phyloP scores from a whole-genome alignment of 2,888 invertebrate genomes.

The Junonia oenone region DNA sequence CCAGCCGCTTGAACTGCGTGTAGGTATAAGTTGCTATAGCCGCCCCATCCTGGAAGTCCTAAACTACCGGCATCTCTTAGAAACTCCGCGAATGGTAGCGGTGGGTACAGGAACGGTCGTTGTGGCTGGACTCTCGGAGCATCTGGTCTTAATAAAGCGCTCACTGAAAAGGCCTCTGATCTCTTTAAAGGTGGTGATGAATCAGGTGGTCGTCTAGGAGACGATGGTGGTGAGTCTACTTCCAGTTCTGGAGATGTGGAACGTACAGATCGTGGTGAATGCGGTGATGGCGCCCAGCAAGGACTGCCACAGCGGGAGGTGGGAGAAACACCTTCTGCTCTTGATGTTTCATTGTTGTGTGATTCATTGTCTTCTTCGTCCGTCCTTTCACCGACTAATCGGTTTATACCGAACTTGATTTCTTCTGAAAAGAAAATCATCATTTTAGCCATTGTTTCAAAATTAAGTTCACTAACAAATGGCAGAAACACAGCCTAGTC shows the following conservation, averaged over 20 bases:
- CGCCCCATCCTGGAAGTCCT: slow-evolving; percentile 78
- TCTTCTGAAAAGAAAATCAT: slow-evolving; percentile 82
- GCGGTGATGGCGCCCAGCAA: slow-evolving; percentile 75
- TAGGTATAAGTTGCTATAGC: slow-evolving; percentile 80
- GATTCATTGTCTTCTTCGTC: slow-evolving; percentile 81
- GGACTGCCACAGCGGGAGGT: slow-evolving; percentile 75
- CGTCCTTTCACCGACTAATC: slow-evolving; percentile 84
- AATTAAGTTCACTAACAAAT: background rate
- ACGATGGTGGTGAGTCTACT: slow-evolving; percentile 86
- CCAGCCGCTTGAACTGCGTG: slow-evolving; percentile 84
- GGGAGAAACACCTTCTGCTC: slow-evolving; percentile 63
- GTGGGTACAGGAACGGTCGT: slow-evolving; percentile 82
- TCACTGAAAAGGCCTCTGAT: slow-evolving; percentile 91
- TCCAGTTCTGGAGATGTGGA: slow-evolving; percentile 86
- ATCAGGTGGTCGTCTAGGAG: slow-evolving; percentile 76
- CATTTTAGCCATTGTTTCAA: background rate
- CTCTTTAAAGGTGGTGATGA: slow-evolving; percentile 80
- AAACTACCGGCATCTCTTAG: slow-evolving; percentile 76
- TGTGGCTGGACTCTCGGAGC: slow-evolving; percentile 82
- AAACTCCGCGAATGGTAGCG: slow-evolving; percentile 81
- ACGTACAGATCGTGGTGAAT: slow-evolving; percentile 68
- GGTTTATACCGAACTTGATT: slow-evolving; percentile 91
- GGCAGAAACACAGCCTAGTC: too few species aligned
- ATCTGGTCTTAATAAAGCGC: slow-evolving; percentile 89
- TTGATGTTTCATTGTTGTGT: slow-evolving; percentile 54